phyloP scores from a whole-genome alignment of 2,888 invertebrate genomes.

The Plebejus anna region DNA sequence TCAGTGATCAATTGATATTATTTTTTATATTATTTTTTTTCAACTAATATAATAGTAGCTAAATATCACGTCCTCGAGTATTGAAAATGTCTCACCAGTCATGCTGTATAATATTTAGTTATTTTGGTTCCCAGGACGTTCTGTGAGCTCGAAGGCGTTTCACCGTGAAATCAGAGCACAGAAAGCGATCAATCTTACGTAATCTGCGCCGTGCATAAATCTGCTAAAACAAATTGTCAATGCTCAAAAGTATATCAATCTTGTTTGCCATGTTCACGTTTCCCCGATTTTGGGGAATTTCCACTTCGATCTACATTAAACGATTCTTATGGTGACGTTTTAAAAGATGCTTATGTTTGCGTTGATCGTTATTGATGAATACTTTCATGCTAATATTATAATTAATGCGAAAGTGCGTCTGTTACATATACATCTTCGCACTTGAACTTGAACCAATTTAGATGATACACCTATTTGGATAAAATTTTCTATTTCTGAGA shows the following conservation, averaged over 20 bases:
- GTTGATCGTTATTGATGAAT: background rate
- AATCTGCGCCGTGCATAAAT: constrained; percentile 35
- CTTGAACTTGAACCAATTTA: too few species aligned
- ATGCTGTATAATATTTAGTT: background rate
- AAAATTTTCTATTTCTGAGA: too few species aligned
- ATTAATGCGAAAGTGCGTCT: too few species aligned
- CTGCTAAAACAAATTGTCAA: constrained; percentile 29
- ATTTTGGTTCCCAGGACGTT: constrained; percentile 43
- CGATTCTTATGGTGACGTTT: background rate
- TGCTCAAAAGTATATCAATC: constrained; percentile 25
- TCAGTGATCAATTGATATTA: too few species aligned
- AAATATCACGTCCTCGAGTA: too few species aligned
- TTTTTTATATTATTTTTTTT: too few species aligned
- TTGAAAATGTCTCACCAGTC: too few species aligned
- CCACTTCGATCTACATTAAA: background rate
- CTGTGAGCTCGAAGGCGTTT: background rate
- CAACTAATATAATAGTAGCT: too few species aligned
- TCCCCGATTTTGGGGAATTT: background rate
- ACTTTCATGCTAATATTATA: too few species aligned
- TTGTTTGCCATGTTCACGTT: constrained; percentile 18
- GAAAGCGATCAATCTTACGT: constrained; percentile 55
- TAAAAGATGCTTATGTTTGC: background rate
- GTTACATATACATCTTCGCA: too few species aligned
- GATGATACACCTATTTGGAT: too few species aligned
- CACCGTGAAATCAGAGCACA: constrained; percentile 43